Conservation (phyloP, 2,113 vertebrate species). For the Elaphurus davidianus region DNA sequence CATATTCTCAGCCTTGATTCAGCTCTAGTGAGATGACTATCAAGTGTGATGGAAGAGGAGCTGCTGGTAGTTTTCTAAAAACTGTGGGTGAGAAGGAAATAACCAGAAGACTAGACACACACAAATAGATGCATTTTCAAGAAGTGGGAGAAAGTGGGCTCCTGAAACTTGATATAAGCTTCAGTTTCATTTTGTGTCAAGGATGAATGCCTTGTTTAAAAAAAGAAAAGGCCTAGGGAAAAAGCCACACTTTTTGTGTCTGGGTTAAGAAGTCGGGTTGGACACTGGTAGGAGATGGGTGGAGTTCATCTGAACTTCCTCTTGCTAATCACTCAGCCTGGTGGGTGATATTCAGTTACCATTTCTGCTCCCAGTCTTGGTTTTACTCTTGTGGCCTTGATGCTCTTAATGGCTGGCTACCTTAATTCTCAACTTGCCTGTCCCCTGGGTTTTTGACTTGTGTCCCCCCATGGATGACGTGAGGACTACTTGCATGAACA, state of each 20-base stretch:
- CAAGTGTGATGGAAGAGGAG: not conserved
- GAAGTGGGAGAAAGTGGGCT: not conserved
- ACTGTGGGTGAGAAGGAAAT: not conserved
- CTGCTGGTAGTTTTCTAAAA: not conserved
- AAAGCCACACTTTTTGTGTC: not conserved
- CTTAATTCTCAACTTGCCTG: not conserved
- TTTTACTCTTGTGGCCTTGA: not conserved
- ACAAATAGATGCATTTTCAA: not conserved
- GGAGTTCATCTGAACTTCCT: not conserved
- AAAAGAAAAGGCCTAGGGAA: not conserved
- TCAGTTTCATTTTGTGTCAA: not conserved
- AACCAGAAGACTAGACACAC: not conserved
- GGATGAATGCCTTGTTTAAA: not conserved
- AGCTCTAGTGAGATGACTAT: not conserved
- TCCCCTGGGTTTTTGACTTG: not conserved
- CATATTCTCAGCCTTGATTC: not conserved
- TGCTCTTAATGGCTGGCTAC: not conserved
- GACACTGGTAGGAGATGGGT: not conserved
- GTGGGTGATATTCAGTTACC: not conserved
- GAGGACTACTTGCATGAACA: not conserved
- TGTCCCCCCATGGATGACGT: not conserved
- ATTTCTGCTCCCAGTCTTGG: not conserved
- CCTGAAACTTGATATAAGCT: not conserved
- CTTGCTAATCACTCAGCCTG: not conserved
- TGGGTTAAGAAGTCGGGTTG: not conserved